Evolutionary conservation across 2,888 invertebrate species (phyloP), one percentile per base, ranked within the genome.

Genomic region (Chrysolina haemoptera): DNA sequence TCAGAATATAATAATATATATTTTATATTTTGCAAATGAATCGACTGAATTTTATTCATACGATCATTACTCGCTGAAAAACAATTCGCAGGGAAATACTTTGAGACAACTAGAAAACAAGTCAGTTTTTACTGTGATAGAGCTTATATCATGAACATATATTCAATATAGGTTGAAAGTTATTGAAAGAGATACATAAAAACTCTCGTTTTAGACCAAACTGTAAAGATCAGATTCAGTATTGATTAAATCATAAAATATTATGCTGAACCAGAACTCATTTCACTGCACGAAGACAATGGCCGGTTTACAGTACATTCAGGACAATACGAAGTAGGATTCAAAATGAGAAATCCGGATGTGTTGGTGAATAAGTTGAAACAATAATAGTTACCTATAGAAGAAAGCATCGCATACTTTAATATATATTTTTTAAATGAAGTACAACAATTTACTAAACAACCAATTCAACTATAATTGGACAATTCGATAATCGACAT

Each of bases 161-260:
- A 59, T 35, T 59, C 59, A 69, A 68, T 59, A 46, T 22, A 64
- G 59, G 68, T 68, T 48, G 43, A 73, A 65, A 16, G 65, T 65
- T 73, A 68, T 73, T 69, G 68, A 73, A 73, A 71, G 35, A 68
- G 10, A 68, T 59, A 68, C 68, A 73, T 73, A 73, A 73, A 68
- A 73, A 68, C 68, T 68, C 73, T 59, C 62, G 64, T 43, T 68
- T 55, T 70, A 74, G 70, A 70, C 63, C 70, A 70, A 74, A 74
- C 67, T 67, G 43, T 67, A 53, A 70, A 70, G 63, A 70, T 70
- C 63, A 71, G 62, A 53, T 67, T 62, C 66, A 14, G 53, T 74
- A 74, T 74, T 66, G 74, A 74, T 74, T 74, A 74, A 43, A 62
- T 63, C 70, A 66, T 70, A 74, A 74, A 74, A 67, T 74, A 63